Conservation (phyloP, 1,140 invertebrate species). For the Calephelis virginiensis region DNA sequence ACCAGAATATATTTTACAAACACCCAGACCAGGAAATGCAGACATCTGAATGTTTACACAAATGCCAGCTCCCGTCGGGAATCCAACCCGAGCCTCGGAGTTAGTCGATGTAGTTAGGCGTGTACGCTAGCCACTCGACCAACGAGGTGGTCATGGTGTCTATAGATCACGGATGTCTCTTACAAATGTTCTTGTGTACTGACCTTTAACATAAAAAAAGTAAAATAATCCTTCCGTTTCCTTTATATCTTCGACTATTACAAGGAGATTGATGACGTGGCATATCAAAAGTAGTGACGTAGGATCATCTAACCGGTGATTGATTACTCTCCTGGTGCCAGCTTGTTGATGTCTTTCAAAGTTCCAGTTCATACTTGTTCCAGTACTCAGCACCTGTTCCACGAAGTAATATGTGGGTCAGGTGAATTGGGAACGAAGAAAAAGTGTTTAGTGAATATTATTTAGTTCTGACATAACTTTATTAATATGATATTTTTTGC, state of each 20-base stretch:
- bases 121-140: no score
- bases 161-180: no score
- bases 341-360: conserved; percentile 29
- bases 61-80: no score
- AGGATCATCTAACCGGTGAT: conserved; percentile 55
- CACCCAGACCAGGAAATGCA: no score
- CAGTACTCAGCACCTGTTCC: conserved; percentile 6
- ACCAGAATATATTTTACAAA: no score
- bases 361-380: conserved; percentile 23
- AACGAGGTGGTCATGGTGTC: no score
- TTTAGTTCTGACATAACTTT: not conserved
- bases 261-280: conserved; percentile 52
- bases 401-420: not conserved
- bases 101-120: no score
- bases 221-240: conserved; percentile 20
- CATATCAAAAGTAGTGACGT: conserved; percentile 46
- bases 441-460: not conserved
- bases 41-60: no score
- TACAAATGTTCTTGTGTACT: no score
- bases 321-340: conserved; percentile 41
- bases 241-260: conserved; percentile 12
- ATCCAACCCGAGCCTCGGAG: no score
- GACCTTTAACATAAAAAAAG: no score
- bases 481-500: no score
- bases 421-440: not conserved